A percentile compares a stretch with the other conserved stretches of the same genome.
Conservation (phyloP, 2,888 invertebrate genomes). For the Calameuta filiformis region DNA sequence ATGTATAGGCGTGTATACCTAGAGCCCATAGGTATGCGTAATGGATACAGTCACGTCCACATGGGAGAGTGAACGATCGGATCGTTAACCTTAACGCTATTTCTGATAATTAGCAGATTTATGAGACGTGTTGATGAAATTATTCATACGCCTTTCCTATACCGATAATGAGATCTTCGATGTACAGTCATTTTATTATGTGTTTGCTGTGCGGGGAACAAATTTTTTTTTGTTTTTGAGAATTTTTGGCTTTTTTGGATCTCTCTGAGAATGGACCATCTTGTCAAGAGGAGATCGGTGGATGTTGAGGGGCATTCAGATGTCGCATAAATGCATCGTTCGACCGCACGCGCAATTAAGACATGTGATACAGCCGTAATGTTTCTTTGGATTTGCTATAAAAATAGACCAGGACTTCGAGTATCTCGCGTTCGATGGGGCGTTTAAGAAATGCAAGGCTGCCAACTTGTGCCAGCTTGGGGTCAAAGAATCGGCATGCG, state of each 20-base stretch:
- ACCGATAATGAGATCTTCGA: not conserved
- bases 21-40: not conserved
- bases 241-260: not conserved
- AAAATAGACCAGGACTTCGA: not conserved
- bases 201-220: no score
- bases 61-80: not conserved
- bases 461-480: slow-evolving; percentile 4
- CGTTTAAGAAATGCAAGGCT: slow-evolving; percentile 10
- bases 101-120: slow-evolving; percentile 11
- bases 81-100: slow-evolving; percentile 20
- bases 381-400: not conserved
- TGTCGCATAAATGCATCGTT: not conserved
- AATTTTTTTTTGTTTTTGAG: not conserved
- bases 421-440: slow-evolving; percentile 7
- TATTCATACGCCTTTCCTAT: not conserved
- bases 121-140: not conserved
- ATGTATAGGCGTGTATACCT: not conserved
- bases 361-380: not conserved
- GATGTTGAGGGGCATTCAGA: not conserved
- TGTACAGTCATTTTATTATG: not conserved
- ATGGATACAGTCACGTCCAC: not conserved
- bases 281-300: not conserved
- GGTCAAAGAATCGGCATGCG: slow-evolving; percentile 35
- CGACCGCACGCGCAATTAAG: not conserved
- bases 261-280: not conserved